phyloP scores from a whole-genome alignment of 2,888 invertebrate genomes.

The Trilocha varians region DNA sequence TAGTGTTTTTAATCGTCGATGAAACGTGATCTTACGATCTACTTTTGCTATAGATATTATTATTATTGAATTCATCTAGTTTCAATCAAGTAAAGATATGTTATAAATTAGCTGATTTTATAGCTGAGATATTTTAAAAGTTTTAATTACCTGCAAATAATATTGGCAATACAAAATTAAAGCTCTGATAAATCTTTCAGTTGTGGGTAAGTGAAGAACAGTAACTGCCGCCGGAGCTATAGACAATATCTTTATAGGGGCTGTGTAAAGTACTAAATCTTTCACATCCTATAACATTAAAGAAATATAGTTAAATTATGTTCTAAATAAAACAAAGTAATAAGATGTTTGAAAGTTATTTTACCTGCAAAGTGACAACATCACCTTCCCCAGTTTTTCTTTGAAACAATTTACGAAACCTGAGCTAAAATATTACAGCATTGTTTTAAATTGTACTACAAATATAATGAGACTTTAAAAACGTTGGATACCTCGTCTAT shows the following conservation, averaged over 20 bases:
- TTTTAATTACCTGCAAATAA: slow-evolving; percentile 56
- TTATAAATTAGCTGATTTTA: too few species aligned
- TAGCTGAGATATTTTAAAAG: background rate
- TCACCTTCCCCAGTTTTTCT: slow-evolving; percentile 53
- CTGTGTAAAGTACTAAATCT: slow-evolving; percentile 66
- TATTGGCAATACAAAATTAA: slow-evolving; percentile 75
- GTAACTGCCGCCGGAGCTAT: slow-evolving; percentile 55
- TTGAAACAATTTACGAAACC: slow-evolving; percentile 61
- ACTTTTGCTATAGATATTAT: too few species aligned
- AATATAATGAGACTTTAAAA: background rate
- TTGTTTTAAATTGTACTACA: background rate
- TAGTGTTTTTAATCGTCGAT: too few species aligned
- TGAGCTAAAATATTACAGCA: slow-evolving; percentile 23
- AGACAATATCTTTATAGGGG: slow-evolving; percentile 42
- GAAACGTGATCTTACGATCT: too few species aligned
- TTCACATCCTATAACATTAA: slow-evolving; percentile 63
- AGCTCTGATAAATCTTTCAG: slow-evolving; percentile 71
- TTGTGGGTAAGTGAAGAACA: slow-evolving; percentile 61
- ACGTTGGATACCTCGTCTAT: slow-evolving; percentile 41
- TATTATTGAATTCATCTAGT: too few species aligned
- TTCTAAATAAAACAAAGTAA: background rate
- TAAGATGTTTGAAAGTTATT: background rate
- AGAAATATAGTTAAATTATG: background rate
- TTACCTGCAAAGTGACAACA: slow-evolving; percentile 51
- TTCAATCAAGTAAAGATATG: too few species aligned